A percentile compares a stretch with the other conserved stretches of the same genome.
These are phyloP conservation scores for Limenitis arthemis DNA, from an alignment of 2,888 invertebrate species.

Conservation along the genomic window DNA sequence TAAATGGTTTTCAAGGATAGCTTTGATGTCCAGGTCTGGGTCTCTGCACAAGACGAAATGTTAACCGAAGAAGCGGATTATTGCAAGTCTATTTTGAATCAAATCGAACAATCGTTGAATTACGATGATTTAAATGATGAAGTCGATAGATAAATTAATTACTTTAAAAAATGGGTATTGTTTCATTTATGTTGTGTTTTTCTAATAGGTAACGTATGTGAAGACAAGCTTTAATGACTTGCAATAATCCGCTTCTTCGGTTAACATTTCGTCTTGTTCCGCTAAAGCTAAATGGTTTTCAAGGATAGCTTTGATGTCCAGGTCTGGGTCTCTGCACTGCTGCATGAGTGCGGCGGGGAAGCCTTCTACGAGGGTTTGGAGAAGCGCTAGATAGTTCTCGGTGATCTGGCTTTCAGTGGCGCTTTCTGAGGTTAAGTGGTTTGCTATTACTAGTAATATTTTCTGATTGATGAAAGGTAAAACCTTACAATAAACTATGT, in stretches of 20 bases:
- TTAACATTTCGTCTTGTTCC: conserved; percentile 38
- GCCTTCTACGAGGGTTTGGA: conserved; percentile 35
- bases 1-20: conserved; percentile 35
- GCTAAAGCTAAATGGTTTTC: conserved; percentile 36
- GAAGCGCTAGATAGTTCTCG: conserved; percentile 46
- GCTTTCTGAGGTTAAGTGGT: conserved; percentile 38
- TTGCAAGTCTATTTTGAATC: conserved; percentile 34
- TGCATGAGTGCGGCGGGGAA: conserved; percentile 31
- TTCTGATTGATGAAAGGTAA: conserved; percentile 41
- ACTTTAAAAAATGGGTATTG: background rate
- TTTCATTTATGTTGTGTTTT: too few species aligned
- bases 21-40: conserved; percentile 34
- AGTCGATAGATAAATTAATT: conserved; percentile 41
- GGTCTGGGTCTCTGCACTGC: conserved; percentile 36
- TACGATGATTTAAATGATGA: conserved; percentile 27
- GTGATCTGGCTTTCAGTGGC: conserved; percentile 37
- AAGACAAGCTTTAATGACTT: conserved; percentile 16
- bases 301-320: conserved; percentile 36
- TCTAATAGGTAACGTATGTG: too few species aligned
- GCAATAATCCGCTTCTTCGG: conserved; percentile 49
- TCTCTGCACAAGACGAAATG: conserved; percentile 38
- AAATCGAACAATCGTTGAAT: conserved; percentile 27
- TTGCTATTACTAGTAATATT: conserved; percentile 35
- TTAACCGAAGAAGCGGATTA: conserved; percentile 31
- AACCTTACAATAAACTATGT: too few species aligned